A percentile compares a stretch with the other conserved stretches of the same genome.
These are phyloP conservation scores for Podiceps cristatus DNA, from an alignment of 2,113 vertebrate species.

Conservation along the genomic window DNA sequence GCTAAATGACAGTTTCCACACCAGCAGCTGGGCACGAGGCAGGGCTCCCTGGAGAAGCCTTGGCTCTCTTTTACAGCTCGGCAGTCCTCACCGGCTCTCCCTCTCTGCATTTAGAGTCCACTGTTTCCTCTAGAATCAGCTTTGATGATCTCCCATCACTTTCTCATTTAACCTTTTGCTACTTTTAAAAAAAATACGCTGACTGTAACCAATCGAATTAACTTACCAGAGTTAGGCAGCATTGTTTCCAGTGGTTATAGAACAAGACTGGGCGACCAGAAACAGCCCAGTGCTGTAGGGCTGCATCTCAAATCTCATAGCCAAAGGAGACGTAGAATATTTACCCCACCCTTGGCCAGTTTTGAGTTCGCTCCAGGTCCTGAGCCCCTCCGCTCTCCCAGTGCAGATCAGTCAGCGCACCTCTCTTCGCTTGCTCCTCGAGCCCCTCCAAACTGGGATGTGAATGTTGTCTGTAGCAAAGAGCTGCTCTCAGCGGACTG, in stretches of 20 bases:
- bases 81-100: not conserved
- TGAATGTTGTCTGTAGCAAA: not conserved
- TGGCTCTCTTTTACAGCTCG: not conserved
- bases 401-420: too few species aligned
- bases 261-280: not conserved
- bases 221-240: not conserved
- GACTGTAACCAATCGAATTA: not conserved
- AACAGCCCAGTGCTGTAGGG: not conserved
- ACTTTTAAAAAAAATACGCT: not conserved
- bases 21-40: not conserved
- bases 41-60: not conserved
- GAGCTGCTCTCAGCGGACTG: not conserved
- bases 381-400: not conserved
- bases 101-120: not conserved
- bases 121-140: not conserved
- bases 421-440: fast-evolving
- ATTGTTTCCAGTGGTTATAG: not conserved
- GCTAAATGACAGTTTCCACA: not conserved
- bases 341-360: not conserved
- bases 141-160: not conserved
- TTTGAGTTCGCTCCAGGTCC: not conserved
- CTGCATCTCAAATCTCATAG: not conserved
- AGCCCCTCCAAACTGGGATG: not conserved
- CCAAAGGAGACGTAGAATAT: not conserved
- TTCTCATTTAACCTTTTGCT: not conserved